Evolutionary conservation across 2,888 invertebrate species (phyloP).

Genomic region (Standfussiana lucernea): DNA sequence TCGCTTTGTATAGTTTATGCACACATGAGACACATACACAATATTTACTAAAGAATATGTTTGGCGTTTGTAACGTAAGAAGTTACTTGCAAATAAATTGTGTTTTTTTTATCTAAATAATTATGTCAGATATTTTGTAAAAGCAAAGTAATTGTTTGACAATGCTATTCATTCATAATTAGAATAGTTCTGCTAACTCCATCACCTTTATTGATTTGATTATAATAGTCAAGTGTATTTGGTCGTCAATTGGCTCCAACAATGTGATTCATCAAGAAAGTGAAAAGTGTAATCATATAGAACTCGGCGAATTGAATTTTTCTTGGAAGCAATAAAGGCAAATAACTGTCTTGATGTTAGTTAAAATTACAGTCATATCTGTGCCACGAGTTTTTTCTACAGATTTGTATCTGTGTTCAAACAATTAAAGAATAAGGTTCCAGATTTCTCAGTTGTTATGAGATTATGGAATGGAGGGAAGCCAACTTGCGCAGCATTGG

Average conservation of each 20-base stretch:
- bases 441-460: slow-evolving; percentile 31
- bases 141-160: slow-evolving; percentile 22
- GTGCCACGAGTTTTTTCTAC: slow-evolving; percentile 29
- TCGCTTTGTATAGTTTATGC: background rate
- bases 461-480: no score
- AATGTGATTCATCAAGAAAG: slow-evolving; percentile 50
- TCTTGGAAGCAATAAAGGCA: slow-evolving; percentile 51
- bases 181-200: slow-evolving; percentile 21
- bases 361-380: slow-evolving; percentile 41
- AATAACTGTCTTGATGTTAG: slow-evolving; percentile 32
- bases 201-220: slow-evolving; percentile 19
- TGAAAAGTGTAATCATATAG: slow-evolving; percentile 43
- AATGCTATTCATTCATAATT: slow-evolving; percentile 21
- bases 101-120: slow-evolving; percentile 12
- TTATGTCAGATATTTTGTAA: slow-evolving; percentile 13
- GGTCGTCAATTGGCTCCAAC: slow-evolving; percentile 15
- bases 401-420: slow-evolving; percentile 16
- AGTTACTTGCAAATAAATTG: background rate
- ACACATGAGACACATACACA: background rate
- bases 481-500: no score
- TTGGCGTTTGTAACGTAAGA: slow-evolving; percentile 14
- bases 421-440: slow-evolving; percentile 49
- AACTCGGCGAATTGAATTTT: slow-evolving; percentile 25
- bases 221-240: slow-evolving; percentile 11
- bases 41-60: slow-evolving; percentile 18